Percentiles rank a stretch among this genome's conserved stretches.
phyloP scores from a whole-genome alignment of 2,888 invertebrate genomes.

The Plebejus melissa region DNA sequence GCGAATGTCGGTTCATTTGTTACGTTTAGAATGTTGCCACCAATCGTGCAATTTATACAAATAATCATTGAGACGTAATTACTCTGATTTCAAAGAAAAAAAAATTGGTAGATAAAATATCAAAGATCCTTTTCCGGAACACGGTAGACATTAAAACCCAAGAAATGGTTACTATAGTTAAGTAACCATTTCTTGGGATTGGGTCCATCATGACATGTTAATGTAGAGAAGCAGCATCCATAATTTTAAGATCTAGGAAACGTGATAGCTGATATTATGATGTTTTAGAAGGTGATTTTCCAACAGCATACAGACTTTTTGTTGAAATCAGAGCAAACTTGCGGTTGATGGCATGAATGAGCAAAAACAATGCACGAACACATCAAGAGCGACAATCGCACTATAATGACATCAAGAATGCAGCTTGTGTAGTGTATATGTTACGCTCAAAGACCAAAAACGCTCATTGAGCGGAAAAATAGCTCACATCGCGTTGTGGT shows the following conservation, averaged over 20 bases:
- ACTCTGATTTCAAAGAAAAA: too few relatives aligned
- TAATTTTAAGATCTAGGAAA: too few relatives aligned
- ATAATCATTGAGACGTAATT: too few relatives aligned
- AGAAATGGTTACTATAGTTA: background rate
- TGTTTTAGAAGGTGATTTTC: background rate
- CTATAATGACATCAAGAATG: background rate
- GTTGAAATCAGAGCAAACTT: background rate
- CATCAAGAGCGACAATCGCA: background rate
- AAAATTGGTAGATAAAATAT: too few relatives aligned
- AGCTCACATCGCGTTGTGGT: too few relatives aligned
- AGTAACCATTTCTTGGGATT: background rate
- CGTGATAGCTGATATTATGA: too few relatives aligned
- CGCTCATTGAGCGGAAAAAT: too few relatives aligned
- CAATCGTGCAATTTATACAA: background rate
- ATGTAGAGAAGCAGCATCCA: too few relatives aligned
- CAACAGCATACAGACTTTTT: background rate
- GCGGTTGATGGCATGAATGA: background rate
- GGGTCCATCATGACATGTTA: background rate
- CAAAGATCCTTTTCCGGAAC: background rate
- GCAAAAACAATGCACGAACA: background rate
- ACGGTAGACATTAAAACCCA: too few relatives aligned
- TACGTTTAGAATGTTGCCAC: background rate
- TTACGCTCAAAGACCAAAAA: too few relatives aligned
- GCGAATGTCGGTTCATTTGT: background rate
- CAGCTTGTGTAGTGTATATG: background rate